phyloP scores from a whole-genome alignment of 2,888 invertebrate genomes.

The Drosophila mettleri region DNA sequence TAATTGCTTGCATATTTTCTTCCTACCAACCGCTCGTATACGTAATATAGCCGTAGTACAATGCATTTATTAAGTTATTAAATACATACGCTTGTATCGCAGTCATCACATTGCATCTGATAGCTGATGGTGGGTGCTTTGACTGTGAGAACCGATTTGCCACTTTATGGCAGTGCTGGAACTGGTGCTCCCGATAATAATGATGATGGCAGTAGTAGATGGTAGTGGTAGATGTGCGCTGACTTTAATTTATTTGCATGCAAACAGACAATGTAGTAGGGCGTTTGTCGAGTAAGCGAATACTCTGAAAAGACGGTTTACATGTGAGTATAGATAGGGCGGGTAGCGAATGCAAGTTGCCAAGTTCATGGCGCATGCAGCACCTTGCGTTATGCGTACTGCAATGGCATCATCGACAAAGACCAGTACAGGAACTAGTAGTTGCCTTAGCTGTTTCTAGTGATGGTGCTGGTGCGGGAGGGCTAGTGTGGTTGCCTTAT shows the following conservation, averaged over 20 bases:
- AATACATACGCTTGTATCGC: constrained; percentile 35
- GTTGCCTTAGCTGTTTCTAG: neutral
- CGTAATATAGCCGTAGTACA: constrained; percentile 20
- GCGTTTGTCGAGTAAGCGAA: constrained; percentile 25
- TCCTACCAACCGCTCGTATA: constrained; percentile 18
- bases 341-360: constrained; percentile 21
- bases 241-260: constrained; percentile 64
- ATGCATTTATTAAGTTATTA: constrained; percentile 69
- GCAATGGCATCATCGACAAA: constrained; percentile 24
- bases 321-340: neutral
- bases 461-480: neutral
- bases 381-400: constrained; percentile 32
- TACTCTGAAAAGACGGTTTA: constrained; percentile 9
- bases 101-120: constrained; percentile 18
- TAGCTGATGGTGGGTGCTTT: constrained; percentile 21
- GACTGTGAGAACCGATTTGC: constrained; percentile 7
- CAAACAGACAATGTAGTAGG: constrained; percentile 55
- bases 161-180: constrained; percentile 1
- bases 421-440: neutral
- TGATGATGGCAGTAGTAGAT: neutral
- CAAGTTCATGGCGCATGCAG: constrained; percentile 32
- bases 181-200: neutral
- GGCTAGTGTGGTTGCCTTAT: constrained; percentile 30
- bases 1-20: constrained; percentile 11
- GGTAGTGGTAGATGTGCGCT: neutral